Conservation (phyloP, 2,113 vertebrate genomes). For the Phylloscopus trochilus region DNA sequence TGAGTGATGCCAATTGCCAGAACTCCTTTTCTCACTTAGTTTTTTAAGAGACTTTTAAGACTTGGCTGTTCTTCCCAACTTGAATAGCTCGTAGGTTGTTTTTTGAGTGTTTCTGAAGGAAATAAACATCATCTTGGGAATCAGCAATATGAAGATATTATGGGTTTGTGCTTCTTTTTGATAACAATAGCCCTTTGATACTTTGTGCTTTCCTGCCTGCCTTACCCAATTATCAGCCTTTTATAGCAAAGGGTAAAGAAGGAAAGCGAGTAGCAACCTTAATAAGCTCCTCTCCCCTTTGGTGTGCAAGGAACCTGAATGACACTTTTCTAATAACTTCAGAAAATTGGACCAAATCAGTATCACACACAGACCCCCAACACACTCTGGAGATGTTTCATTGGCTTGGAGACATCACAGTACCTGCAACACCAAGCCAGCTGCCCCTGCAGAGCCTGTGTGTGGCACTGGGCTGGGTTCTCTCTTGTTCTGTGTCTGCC, state of each 20-base stretch:
- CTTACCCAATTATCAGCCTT: neutral
- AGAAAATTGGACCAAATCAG: neutral
- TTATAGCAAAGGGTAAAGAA: neutral
- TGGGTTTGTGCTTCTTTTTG: neutral
- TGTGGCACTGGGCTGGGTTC: accelerated
- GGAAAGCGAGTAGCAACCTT: neutral
- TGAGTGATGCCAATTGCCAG: neutral
- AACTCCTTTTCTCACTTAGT: neutral
- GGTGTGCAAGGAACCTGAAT: neutral
- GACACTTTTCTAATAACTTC: neutral
- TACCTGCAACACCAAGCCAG: accelerated
- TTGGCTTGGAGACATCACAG: neutral
- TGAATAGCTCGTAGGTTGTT: neutral
- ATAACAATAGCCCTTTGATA: neutral
- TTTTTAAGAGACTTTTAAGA: neutral
- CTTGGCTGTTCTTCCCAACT: neutral
- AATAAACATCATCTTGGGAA: neutral
- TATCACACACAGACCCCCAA: accelerated
- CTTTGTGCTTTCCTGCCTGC: neutral
- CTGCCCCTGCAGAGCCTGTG: neutral
- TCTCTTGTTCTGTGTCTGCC: too few relatives aligned
- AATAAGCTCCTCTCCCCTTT: neutral
- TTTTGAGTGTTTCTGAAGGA: neutral
- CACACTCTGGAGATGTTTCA: neutral
- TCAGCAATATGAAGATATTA: neutral